Conservation (phyloP, 2,888 invertebrate genomes). For the Lasioglossum vierecki region DNA sequence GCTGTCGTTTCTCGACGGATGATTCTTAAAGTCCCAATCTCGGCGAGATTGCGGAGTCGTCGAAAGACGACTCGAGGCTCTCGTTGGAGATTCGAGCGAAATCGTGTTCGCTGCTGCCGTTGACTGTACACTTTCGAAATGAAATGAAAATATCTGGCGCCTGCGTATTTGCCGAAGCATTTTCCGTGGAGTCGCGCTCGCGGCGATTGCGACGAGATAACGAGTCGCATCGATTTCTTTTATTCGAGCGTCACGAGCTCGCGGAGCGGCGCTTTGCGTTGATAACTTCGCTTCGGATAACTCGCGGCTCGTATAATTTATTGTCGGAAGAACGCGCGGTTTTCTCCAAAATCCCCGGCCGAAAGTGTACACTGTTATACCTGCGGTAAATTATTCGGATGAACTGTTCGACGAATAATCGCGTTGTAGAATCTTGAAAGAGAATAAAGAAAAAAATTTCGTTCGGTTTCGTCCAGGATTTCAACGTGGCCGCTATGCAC, state of each 20-base stretch:
- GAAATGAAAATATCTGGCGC: constrained; percentile 38
- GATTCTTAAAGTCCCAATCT: background rate
- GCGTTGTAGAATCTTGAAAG: too few relatives aligned
- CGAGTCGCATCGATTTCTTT: constrained; percentile 17
- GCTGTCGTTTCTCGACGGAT: background rate
- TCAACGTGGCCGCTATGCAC: background rate
- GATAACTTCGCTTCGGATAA: background rate
- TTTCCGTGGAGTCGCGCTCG: constrained; percentile 2
- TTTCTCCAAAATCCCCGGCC: background rate
- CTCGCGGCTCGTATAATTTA: background rate
- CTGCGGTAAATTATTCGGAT: too few relatives aligned
- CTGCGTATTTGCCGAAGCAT: constrained; percentile 50
- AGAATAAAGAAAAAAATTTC: too few relatives aligned
- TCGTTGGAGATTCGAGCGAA: constrained; percentile 22
- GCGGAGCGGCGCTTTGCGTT: background rate
- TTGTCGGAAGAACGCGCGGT: background rate
- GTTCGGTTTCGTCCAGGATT: background rate
- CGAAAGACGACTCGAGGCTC: background rate
- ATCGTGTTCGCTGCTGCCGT: constrained; percentile 10
- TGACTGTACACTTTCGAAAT: constrained; percentile 15
- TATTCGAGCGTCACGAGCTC: background rate
- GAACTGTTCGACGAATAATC: too few relatives aligned
- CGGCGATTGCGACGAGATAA: constrained; percentile 37
- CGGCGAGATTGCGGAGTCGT: background rate
- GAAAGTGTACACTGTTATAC: background rate